Evolutionary conservation across 2,888 invertebrate species (phyloP), one percentile per base, ranked within the genome.

Genomic region (Nipponacmea schrenckii): DNA sequence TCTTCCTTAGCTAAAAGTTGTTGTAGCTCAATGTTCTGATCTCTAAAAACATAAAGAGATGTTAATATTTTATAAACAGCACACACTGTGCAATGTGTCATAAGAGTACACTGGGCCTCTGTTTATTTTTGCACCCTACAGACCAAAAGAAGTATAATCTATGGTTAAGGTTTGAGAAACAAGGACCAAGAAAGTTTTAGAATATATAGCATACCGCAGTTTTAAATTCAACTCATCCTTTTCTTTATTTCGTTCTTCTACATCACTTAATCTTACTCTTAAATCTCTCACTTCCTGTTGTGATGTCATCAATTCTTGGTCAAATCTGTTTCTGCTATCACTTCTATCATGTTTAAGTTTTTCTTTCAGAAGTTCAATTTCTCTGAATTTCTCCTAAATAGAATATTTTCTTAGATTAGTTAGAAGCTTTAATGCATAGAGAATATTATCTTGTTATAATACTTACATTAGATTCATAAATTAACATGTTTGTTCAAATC

Each of bases 161-260:
- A 5, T 31, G 31, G 31, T 31, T 31, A 1, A 39, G 39, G 1
- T 39, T 39, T 39, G 39, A 39, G 10, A 8, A 10, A 39, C 4
- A 39, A 8, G 3, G 39, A 1, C 39, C 39, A 2, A 5, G 10
- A 7, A 39, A 39, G 10, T 39, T n/a, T 39, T 39, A 39, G 39
- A 39, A 39, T 8, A 56, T 20, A 2, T 8, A 0, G 64, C 68
- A 65, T 67, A 84, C 85, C 82, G 83, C 27, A 85, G 75, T 64
- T 79, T 76, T n/a, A 75, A 64, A 66, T 79, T 80, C 14, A 78
- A 68, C 10, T 82, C 79, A n/a, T 85, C 83, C 63, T 81, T 84
- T 48, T 73, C 64, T 64, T 71, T 75, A 24, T 79, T 72, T 48
- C 83, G 80, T 12, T 80, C 80, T 72, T 83, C 80, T 15, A 83